Evolutionary conservation across 2,113 vertebrate genomes (phyloP), one percentile per base, ranked within the genome.

Genomic region (Gadus chalcogrammus): DNA sequence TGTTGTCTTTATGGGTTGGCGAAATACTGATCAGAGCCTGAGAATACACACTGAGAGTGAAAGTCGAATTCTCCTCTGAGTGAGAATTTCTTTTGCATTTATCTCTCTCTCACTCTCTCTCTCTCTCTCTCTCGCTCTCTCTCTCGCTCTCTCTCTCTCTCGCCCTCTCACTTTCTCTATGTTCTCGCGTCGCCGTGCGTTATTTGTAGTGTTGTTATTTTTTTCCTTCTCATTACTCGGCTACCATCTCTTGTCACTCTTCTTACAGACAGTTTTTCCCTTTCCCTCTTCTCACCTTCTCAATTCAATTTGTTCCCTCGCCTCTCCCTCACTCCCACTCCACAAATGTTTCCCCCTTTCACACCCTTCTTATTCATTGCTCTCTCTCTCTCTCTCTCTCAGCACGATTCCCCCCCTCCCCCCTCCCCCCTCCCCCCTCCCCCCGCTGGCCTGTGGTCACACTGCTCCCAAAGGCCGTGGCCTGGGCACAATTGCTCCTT

Each of bases 31-130:
- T 70, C 69, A 74, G 52, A 73, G 73, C 15, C 2, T 8, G 68
- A 66, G 76, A 70, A 69, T 71, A 76, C 84, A 78, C 8, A 28
- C 84, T 71, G 82, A 61, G 73, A 72, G 79, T 72, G 62, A 24
- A 83, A 70, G 3, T 74, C 82, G 77, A 79, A 69, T 77, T 31
- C 64, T 85, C 76, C 82, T 84, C 61, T 24, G 22, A 84, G 82
- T 53, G 42, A 48, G 42, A 5, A 48, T 48, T 48, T 5, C 42
- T 48, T 48, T 12, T 6, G 9, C 42, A 48, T 48, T 20, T 52
- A 12, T 24, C 16, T 18, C 31, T 53, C 22, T 63, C 42, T 55
- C 69, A n/a, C 18, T 22, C 35, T n/a, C 48, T 53, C 68, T 27
- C 18, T 15, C 35, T n/a, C 48, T 52, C 13, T 55, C 38, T 28